Percentiles rank a stretch among this genome's conserved stretches.
phyloP scores from a whole-genome alignment of 2,113 vertebrate species.

The Pollachius pollachius region DNA sequence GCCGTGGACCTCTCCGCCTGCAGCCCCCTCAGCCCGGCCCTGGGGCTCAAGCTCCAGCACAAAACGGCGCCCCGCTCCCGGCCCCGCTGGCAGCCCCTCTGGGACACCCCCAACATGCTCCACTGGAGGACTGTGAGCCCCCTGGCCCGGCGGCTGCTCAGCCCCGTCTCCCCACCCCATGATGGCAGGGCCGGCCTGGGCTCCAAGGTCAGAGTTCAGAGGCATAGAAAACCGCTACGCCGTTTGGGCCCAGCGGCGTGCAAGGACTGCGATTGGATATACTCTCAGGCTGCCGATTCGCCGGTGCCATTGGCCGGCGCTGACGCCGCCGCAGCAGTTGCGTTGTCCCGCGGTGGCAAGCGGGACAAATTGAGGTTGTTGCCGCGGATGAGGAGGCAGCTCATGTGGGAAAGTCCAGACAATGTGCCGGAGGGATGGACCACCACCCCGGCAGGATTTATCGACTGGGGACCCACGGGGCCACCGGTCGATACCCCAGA shows the following conservation, averaged over 20 bases:
- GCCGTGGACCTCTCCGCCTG: conserved; percentile 76
- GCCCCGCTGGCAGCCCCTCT: conserved; percentile 60
- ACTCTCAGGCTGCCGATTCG: conserved; percentile 46
- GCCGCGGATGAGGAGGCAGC: conserved; percentile 70
- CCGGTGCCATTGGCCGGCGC: conserved; percentile 39
- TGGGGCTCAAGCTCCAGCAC: conserved; percentile 63
- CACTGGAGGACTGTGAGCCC: conserved; percentile 72
- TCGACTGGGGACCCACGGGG: conserved; percentile 80
- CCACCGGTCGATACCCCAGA: conserved; percentile 62
- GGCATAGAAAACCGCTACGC: conserved; percentile 47
- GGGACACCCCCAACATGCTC: conserved; percentile 64
- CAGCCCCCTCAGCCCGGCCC: conserved; percentile 66
- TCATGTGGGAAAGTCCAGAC: conserved; percentile 69
- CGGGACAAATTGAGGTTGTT: conserved; percentile 50
- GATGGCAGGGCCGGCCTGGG: conserved; percentile 48
- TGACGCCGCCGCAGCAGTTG: conserved; percentile 36
- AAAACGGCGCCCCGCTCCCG: conserved; percentile 61
- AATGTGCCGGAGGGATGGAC: conserved; percentile 73
- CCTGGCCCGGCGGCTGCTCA: conserved; percentile 58
- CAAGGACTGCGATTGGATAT: conserved; percentile 60
- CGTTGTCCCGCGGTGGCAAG: conserved; percentile 34
- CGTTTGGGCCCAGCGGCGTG: conserved; percentile 51
- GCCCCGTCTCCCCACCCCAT: conserved; percentile 50
- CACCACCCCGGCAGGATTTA: conserved; percentile 78
- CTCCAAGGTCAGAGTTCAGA: conserved; percentile 50